Percentiles rank a stretch among this genome's conserved stretches.
phyloP scores from a whole-genome alignment of 2,888 invertebrate genomes.

The Tribolium freemani region DNA sequence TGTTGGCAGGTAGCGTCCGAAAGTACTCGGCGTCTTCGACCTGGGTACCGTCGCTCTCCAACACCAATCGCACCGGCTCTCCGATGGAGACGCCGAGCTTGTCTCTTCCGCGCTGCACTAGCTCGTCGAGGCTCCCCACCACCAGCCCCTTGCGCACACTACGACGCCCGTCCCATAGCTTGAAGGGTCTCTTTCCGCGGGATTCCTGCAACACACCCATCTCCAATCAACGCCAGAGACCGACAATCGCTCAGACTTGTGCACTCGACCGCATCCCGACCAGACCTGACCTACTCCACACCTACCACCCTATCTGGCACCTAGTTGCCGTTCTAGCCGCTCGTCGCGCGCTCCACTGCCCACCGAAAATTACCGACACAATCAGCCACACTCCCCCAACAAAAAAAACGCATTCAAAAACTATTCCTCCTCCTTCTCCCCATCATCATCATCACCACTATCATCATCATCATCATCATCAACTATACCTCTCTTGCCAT shows the following conservation, averaged over 20 bases:
- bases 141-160: conserved; percentile 94
- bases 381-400: neutral
- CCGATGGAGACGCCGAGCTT: conserved; percentile 89
- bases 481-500: conserved; percentile 78
- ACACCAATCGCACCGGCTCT: conserved; percentile 90
- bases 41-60: conserved; percentile 97
- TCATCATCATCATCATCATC: neutral
- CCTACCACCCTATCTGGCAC: conserved; percentile 53
- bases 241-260: conserved; percentile 45
- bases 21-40: conserved; percentile 97
- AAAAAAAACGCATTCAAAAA: neutral
- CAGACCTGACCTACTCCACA: conserved; percentile 64
- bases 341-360: conserved; percentile 48
- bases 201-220: conserved; percentile 80
- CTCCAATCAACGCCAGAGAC: conserved; percentile 29
- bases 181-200: conserved; percentile 96
- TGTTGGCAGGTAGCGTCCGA: conserved; percentile 92
- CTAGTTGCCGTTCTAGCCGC: conserved; percentile 52
- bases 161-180: conserved; percentile 96
- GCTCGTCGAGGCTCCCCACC: conserved; percentile 92
- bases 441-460: neutral
- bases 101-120: conserved; percentile 80
- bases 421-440: neutral
- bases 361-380: conserved; percentile 31
- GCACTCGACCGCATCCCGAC: conserved; percentile 58